Base-by-base conservation (phyloP, 2,113 vertebrate genomes). In the Protomyctophum bolini region DNA sequence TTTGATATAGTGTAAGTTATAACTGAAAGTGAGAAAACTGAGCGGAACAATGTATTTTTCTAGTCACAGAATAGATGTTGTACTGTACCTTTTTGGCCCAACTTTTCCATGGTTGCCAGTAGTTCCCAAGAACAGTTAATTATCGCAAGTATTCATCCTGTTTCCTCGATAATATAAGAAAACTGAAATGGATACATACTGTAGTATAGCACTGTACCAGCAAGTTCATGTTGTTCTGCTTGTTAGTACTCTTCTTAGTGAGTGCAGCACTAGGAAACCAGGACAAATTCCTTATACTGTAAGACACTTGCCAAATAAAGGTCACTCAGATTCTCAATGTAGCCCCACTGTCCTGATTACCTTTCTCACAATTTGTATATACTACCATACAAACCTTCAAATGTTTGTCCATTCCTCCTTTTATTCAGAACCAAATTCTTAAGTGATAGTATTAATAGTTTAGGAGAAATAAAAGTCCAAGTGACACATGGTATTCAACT, bases 311-410 rank as follows among this genome's bases (percentile, higher is more conserved):
- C 33, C 33, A 28, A 1, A 64, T 61, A 52, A 58, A 14, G 5
- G 33, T 45, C 45, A n/a, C 6, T n/a, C 10, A 10, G 12, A 8
- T 3, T 61, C 8, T 21, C n/a, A 59, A 63, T 70, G 9, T 51
- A 11, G 41, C 48, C 4, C 0, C 1, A 9, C 2, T 68, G 6
- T 33, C 59, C 63, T 63, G 6, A 56, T 15, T 29, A n/a, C 3
- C 52, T 78, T 6, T 12, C n/a, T 67, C 10, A 51, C 76, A 84
- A 11, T 77, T 87, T 68, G 21, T 21, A 21, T 21, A 21, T 21
- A 21, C 21, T 21, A 21, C 21, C 21, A 21, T 21, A 21, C 21
- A 21, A 21, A 21, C 21, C 21, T 21, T 21, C 21, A 21, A 21
- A 21, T 21, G 21, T 21, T 21, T 21, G 21, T 21, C 21, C 33